These are phyloP conservation scores for Acridotheres tristis DNA, from an alignment of 2,797 vertebrate species.

Conservation along the genomic window DNA sequence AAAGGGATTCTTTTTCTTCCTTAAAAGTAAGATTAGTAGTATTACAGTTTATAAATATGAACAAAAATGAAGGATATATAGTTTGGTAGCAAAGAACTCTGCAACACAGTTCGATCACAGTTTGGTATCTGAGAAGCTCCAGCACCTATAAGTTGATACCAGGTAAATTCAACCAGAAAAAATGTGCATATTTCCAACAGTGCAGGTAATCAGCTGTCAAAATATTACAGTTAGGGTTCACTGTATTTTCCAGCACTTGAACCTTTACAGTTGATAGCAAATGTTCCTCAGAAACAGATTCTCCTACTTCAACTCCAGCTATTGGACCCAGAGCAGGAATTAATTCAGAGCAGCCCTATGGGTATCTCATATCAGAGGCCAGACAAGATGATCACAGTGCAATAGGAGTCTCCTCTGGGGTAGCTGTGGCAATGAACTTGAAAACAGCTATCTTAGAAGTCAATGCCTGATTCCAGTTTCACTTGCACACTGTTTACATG, in stretches of 20 bases:
- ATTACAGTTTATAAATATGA: background rate
- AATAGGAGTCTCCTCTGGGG: constrained; percentile 12
- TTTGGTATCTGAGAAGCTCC: background rate
- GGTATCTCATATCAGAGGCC: background rate
- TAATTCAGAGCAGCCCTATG: constrained; percentile 28
- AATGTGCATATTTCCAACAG: background rate
- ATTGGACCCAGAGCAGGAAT: background rate
- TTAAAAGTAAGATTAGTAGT: background rate
- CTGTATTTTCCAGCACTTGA: background rate
- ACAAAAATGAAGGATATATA: background rate
- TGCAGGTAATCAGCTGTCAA: constrained; percentile 38
- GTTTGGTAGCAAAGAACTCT: background rate
- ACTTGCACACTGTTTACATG: constrained; percentile 6
- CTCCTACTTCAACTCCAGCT: background rate
- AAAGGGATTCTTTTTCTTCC: background rate
- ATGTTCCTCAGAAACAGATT: background rate
- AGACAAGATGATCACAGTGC: constrained; percentile 31
- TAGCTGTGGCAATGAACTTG: constrained; percentile 53
- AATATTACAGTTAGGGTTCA: constrained; percentile 21
- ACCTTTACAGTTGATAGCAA: background rate
- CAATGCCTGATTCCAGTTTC: background rate
- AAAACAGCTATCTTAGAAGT: constrained; percentile 50
- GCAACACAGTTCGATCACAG: background rate
- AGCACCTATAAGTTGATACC: background rate
- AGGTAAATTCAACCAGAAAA: constrained; percentile 32